A percentile compares a stretch with the other conserved stretches of the same genome.
These are phyloP conservation scores for Rhagologus leucostigma DNA, from an alignment of 2,113 vertebrate species.

Conservation along the genomic window DNA sequence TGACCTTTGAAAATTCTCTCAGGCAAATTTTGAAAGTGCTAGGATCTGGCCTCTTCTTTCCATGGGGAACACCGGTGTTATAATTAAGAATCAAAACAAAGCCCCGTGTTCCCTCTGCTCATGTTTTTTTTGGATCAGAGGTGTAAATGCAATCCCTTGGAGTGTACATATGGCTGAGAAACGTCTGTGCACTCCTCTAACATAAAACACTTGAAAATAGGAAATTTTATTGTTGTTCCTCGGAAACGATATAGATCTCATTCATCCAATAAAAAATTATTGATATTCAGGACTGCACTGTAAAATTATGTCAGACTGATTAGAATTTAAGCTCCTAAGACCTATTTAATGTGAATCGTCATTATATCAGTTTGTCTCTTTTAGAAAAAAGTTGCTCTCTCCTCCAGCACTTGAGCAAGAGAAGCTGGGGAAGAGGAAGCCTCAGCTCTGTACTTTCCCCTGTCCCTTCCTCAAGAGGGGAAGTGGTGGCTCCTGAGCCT, in stretches of 20 bases:
- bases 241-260: neutral
- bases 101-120: neutral
- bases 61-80: neutral
- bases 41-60: neutral
- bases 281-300: neutral
- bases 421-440: neutral
- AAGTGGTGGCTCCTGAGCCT: neutral
- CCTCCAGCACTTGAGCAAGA: neutral
- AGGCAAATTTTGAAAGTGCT: neutral
- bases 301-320: neutral
- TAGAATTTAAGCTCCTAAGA: neutral
- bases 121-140: neutral
- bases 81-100: conserved; percentile 1
- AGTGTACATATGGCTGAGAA: neutral
- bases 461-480: neutral
- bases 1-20: neutral
- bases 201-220: neutral
- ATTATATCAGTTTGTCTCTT: neutral
- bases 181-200: neutral
- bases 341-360: neutral
- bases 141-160: neutral
- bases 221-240: neutral
- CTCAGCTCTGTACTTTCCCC: neutral
- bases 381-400: neutral
- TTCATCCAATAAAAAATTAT: neutral